Evolutionary conservation across 2,888 invertebrate species (phyloP).

Genomic region (Chelonus formosanus): DNA sequence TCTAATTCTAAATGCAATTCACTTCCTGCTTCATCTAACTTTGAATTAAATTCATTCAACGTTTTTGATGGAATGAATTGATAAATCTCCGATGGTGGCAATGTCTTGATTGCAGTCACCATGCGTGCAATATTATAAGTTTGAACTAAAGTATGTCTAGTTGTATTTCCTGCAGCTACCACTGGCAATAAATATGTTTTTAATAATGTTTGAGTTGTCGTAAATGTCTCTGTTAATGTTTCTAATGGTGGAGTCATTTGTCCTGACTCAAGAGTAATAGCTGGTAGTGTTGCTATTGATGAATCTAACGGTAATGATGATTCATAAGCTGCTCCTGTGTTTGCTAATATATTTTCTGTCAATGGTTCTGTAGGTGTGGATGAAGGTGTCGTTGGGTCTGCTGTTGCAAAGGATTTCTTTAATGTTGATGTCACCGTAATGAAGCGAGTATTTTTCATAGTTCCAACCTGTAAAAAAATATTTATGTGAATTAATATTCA

Average conservation of each 20-base stretch:
- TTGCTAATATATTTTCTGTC: constrained; percentile 87
- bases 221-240: constrained; percentile 89
- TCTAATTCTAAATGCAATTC: constrained; percentile 86
- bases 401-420: constrained; percentile 78
- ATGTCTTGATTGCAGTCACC: constrained; percentile 89
- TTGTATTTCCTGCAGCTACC: constrained; percentile 78
- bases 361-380: constrained; percentile 76
- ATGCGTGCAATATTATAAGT: constrained; percentile 87
- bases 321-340: constrained; percentile 77
- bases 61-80: constrained; percentile 88
- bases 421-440: constrained; percentile 88
- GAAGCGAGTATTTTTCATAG: constrained; percentile 85
- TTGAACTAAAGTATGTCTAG: constrained; percentile 84
- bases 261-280: constrained; percentile 78
- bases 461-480: constrained; percentile 74
- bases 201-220: constrained; percentile 86
- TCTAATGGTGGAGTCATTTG: constrained; percentile 87
- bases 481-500: neutral
- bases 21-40: constrained; percentile 88
- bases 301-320: constrained; percentile 77
- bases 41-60: constrained; percentile 87
- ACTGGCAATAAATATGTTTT: constrained; percentile 91
- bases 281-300: constrained; percentile 83
- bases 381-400: constrained; percentile 70
- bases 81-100: constrained; percentile 87